A percentile compares a stretch with the other conserved stretches of the same genome.
Conservation (phyloP, 1,140 invertebrate genomes). For the Atta colombica region DNA sequence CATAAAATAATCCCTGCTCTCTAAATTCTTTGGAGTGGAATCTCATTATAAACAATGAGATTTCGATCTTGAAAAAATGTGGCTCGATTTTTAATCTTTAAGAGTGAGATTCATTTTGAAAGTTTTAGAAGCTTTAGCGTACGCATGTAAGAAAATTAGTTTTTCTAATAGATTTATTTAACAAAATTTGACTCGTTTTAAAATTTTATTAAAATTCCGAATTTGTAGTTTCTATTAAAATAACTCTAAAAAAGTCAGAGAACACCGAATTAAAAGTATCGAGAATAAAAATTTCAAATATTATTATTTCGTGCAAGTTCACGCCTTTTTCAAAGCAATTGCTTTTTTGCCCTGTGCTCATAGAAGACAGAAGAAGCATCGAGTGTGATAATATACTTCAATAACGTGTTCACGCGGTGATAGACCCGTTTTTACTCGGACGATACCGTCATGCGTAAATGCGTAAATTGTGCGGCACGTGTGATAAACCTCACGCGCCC, state of each 20-base stretch:
- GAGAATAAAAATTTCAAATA: background rate
- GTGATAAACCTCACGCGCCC: conserved; percentile 62
- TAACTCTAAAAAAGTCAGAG: background rate
- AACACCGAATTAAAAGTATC: background rate
- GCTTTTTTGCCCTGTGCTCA: background rate
- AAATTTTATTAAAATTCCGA: background rate
- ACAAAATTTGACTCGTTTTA: background rate
- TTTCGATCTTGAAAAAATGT: too few relatives aligned
- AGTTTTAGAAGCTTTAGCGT: background rate
- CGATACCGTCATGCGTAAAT: conserved; percentile 65
- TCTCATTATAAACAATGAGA: too few relatives aligned
- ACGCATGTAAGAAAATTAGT: background rate
- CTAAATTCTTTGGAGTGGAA: too few relatives aligned
- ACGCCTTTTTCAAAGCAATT: conserved; percentile 24
- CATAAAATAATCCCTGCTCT: too few relatives aligned
- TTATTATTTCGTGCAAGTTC: conserved; percentile 9
- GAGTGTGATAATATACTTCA: background rate
- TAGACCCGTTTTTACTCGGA: conserved; percentile 53
- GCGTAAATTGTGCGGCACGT: conserved; percentile 64
- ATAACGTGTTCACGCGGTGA: conserved; percentile 33
- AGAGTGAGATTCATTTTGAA: too few relatives aligned
- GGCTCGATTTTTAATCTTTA: too few relatives aligned
- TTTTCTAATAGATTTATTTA: background rate
- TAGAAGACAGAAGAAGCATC: background rate
- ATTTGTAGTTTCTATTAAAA: background rate